These are phyloP conservation scores for Galeopsomyia nigrocyanea DNA, from an alignment of 2,888 invertebrate genomes.

Conservation along the genomic window DNA sequence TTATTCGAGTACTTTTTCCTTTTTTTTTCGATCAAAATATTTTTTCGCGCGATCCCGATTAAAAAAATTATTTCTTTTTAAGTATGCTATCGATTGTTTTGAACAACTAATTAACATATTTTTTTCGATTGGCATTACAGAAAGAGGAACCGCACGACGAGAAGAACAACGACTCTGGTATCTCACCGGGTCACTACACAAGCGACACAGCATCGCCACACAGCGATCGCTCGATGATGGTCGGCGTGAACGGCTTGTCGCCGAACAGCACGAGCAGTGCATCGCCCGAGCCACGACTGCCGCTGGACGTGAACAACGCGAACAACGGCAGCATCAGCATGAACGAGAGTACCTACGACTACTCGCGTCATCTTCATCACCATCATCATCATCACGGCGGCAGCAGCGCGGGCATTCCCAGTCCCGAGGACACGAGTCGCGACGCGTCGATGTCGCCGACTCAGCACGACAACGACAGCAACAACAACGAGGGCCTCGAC, in stretches of 20 bases:
- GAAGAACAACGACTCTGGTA: constrained; percentile 61
- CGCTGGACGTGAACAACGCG: constrained; percentile 9
- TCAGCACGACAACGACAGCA: constrained; percentile 53
- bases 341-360: constrained; percentile 20
- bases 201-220: constrained; percentile 57
- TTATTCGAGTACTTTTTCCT: too few relatives aligned
- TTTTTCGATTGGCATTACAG: neutral
- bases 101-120: too few relatives aligned
- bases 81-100: too few relatives aligned
- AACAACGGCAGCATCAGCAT: neutral
- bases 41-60: too few relatives aligned
- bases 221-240: constrained; percentile 54
- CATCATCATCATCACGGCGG: constrained; percentile 14
- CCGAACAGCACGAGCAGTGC: constrained; percentile 55
- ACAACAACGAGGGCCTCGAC: constrained; percentile 66
- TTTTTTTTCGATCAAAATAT: too few relatives aligned
- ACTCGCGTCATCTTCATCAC: constrained; percentile 45
- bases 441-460: constrained; percentile 44
- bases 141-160: constrained; percentile 46
- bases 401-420: constrained; percentile 58
- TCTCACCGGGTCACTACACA: constrained; percentile 62
- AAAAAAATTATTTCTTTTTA: too few relatives aligned
- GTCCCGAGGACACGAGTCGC: constrained; percentile 46
- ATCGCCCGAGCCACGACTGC: constrained; percentile 47
- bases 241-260: constrained; percentile 53